Evolutionary conservation across 1,140 invertebrate species (phyloP), one percentile per base, ranked within the genome.

Genomic region (Pteromalus puparum): DNA sequence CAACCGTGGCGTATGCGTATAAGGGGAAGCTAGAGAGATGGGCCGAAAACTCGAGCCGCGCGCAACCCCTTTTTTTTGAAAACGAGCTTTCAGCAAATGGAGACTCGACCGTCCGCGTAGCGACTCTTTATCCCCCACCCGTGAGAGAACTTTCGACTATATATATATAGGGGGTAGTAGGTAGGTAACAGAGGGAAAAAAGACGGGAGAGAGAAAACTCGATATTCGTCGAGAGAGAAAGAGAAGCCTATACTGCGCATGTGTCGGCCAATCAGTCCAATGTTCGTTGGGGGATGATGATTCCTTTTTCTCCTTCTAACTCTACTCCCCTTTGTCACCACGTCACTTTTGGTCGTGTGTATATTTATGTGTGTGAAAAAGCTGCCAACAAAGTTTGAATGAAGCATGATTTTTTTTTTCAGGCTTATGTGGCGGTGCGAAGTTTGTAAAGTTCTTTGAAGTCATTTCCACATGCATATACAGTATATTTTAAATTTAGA

Each of bases 51-150:
- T 34, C 72, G 72, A 42, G 72, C 10, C 38, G n/a, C 7, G n/a
- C 13, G 38, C 3, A 2, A 34, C 46, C 26, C 21, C 75, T 67
- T 46, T 70, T 78, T 48, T 30, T 77, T 10, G 28, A 83, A 70
- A 83, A 78, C 28, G 82, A 72, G 82, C 82, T 78, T 72, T 70
- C 67, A 72, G 26, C 21, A 46, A 70, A 78, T 83, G 46, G 24
- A 42, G 73, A 65, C 80, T 73, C 42, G 65, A 46, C 65, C 18
- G 38, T n/a, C 24, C 67, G 21, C 38, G 21, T 30, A 3, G 9
- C 15, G 30, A 42, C 34, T 75, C 24, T 80, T 46, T 24, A 7
- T 13, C n/a, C 42, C 38, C 12, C 42, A 15, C 18, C 42, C 38
- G 42, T 48, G 10, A 21, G 34, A 46, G 7, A n/a, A 26, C n/a